phyloP scores from a whole-genome alignment of 2,888 invertebrate genomes.

The Tipula lateralis region DNA sequence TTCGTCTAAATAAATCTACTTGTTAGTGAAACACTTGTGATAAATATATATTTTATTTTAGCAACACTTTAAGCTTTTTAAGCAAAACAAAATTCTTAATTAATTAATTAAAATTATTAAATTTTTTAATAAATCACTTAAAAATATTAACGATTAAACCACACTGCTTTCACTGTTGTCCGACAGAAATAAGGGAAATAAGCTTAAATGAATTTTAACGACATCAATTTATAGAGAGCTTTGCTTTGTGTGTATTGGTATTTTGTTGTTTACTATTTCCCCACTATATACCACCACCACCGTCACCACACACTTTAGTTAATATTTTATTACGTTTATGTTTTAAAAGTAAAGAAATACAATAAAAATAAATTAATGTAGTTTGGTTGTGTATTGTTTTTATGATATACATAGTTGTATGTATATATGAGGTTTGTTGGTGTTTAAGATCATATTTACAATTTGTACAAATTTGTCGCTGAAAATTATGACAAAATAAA shows the following conservation, averaged over 20 bases:
- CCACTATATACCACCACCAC: background rate
- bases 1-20: background rate
- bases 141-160: background rate
- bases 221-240: slow-evolving; percentile 5
- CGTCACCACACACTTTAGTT: background rate
- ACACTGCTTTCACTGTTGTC: background rate
- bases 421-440: too few relatives aligned
- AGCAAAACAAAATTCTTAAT: background rate
- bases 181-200: background rate
- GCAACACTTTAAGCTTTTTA: background rate
- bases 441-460: too few relatives aligned
- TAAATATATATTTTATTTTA: background rate
- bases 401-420: too few relatives aligned
- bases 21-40: background rate
- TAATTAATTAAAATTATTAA: background rate
- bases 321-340: background rate
- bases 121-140: background rate
- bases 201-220: background rate
- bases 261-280: background rate
- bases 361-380: background rate
- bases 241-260: background rate
- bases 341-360: background rate
- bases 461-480: too few relatives aligned
- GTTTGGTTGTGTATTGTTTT: background rate
- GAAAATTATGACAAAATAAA: background rate